Evolutionary conservation across 2,888 invertebrate species (phyloP), one percentile per base, ranked within the genome.

Genomic region (Marronus borbonicus): DNA sequence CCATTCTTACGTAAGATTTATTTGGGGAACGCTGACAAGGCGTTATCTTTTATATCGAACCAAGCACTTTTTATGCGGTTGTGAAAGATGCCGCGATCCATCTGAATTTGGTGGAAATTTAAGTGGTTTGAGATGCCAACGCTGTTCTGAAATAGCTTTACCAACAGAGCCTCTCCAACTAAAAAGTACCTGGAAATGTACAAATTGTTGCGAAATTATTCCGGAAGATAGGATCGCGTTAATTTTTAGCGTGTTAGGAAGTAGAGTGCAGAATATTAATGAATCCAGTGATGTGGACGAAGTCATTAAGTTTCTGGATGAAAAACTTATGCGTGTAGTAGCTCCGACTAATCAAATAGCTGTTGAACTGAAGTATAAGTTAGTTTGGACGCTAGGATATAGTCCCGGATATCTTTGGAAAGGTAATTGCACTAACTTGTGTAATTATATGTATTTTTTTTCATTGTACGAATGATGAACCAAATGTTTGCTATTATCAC

Each of bases 11-110:
- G 90, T 93, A 0, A 91, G 92, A 78, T 83, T 92, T 31, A 86
- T 93, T 64, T 94, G 94, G 94, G 92, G 93, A 52, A 94, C 94
- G 89, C 91, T 3, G 44, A 90, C 92, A 14, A 89, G 94, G 76
- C 89, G 93, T 14, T 89, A 90, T 50, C 92, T 93, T 84, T 88
- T 95, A 24, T 88, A 88, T 80, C 89, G 89, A 82, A 93, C 94
- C 0, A 94, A 94, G 87, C 92, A 93, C 86, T 94, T 94, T 84
- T 86, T 89, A 68, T 95, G 95, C 85, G 88, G 86, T 76, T 95
- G 95, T 84, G 86, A 88, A 2, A 89, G 94, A 75, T 95, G 95
- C 85, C 86, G 89, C 1, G 94, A 94, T 86, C 91, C 92, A 0
- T 91, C 91, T 58, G 94, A 94, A 88, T 91, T 91, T 80, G 93